Conservation (phyloP, 2,797 vertebrate genomes). For the Liparis tanakae region DNA sequence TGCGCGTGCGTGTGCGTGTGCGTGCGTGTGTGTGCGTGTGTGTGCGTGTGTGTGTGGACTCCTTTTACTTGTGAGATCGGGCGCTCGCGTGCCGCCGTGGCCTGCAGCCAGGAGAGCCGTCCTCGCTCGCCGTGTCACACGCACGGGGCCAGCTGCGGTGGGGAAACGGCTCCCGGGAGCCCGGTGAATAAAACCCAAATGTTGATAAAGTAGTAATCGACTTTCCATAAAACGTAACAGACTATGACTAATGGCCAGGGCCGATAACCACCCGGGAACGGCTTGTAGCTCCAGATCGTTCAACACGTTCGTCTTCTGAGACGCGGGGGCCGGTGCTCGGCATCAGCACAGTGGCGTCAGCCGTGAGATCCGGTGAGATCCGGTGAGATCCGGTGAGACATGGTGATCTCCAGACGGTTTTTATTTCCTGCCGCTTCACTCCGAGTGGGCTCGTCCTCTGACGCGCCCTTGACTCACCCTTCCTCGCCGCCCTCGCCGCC, state of each 20-base stretch:
- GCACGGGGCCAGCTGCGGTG: constrained; percentile 43
- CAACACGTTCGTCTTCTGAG: background rate
- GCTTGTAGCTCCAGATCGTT: constrained; percentile 15
- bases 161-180: constrained; percentile 46
- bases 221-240: constrained; percentile 50
- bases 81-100: constrained; percentile 29
- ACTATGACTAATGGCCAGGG: constrained; percentile 34
- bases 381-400: constrained; percentile 10
- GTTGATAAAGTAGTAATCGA: constrained; percentile 54
- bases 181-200: constrained; percentile 49
- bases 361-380: constrained; percentile 2
- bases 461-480: constrained; percentile 13
- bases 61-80: too few species aligned
- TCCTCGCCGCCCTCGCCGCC: background rate
- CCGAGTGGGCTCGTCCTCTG: background rate
- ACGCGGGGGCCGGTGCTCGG: background rate
- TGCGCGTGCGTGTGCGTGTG: background rate
- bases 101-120: constrained; percentile 27
- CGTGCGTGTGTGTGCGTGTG: too few species aligned
- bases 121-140: constrained; percentile 25
- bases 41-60: background rate
- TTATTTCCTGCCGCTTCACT: constrained; percentile 13
- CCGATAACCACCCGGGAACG: constrained; percentile 27
- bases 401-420: constrained; percentile 16
- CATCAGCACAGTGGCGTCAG: background rate